These are phyloP conservation scores for Lasioglossum figueresi DNA, from an alignment of 2,888 invertebrate species.

Conservation along the genomic window DNA sequence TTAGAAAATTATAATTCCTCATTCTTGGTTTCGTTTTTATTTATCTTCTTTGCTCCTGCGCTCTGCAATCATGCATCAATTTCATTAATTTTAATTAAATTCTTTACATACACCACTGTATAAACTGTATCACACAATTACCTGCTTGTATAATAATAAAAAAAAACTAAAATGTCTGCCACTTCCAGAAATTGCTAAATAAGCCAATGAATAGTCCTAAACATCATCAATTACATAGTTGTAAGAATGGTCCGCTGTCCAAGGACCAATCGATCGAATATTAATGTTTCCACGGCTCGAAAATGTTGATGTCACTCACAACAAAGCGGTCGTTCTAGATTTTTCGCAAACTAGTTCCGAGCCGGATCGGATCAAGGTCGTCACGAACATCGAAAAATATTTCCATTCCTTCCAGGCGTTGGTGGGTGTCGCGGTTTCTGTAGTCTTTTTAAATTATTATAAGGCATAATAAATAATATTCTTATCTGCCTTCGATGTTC, in stretches of 20 bases:
- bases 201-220: too few relatives aligned
- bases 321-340: not conserved
- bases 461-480: not conserved
- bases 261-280: not conserved
- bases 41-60: not conserved
- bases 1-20: constrained; percentile 47
- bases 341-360: not conserved
- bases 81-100: not conserved
- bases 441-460: constrained; percentile 5
- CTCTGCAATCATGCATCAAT: constrained; percentile 23
- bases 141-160: too few relatives aligned
- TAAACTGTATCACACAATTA: constrained; percentile 14
- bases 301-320: not conserved
- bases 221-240: too few relatives aligned
- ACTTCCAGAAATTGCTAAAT: too few relatives aligned
- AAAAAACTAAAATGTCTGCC: not conserved
- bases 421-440: not conserved
- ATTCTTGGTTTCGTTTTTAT: constrained; percentile 33
- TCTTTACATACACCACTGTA: not conserved
- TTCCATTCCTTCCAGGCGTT: not conserved
- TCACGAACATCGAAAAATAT: not conserved
- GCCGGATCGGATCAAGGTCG: not conserved
- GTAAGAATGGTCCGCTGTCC: not conserved
- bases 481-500: not conserved
- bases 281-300: not conserved